These are phyloP conservation scores for Zele albiditarsus DNA, from an alignment of 2,888 invertebrate genomes.

Conservation along the genomic window DNA sequence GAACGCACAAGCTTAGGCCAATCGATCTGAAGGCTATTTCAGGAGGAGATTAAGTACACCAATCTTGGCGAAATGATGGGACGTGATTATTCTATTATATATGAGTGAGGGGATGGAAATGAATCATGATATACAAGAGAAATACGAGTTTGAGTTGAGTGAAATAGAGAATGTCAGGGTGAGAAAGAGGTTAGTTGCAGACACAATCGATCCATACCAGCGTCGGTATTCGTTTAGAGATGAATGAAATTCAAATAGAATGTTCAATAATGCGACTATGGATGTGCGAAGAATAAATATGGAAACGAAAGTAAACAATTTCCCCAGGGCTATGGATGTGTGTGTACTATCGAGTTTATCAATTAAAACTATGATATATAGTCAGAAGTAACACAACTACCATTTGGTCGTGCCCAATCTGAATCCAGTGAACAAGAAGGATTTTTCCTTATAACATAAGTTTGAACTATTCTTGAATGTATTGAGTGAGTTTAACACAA, in stretches of 20 bases:
- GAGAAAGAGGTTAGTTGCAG: slow-evolving; percentile 11
- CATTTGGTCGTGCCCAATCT: too few species aligned
- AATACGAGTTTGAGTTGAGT: neutral
- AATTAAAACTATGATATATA: too few species aligned
- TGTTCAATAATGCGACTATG: neutral
- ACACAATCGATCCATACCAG: slow-evolving; percentile 14
- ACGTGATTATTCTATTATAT: slow-evolving; percentile 43
- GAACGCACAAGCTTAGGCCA: slow-evolving; percentile 25
- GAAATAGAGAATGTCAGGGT: neutral
- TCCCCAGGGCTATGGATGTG: neutral
- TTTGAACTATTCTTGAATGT: too few species aligned
- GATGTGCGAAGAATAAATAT: neutral
- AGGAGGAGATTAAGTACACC: slow-evolving; percentile 39
- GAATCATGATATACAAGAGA: slow-evolving; percentile 25
- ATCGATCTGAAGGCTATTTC: slow-evolving; percentile 36
- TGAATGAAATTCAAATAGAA: slow-evolving; percentile 22
- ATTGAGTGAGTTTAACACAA: too few species aligned
- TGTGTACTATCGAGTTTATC: neutral
- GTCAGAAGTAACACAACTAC: too few species aligned
- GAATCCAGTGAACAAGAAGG: too few species aligned
- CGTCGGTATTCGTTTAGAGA: slow-evolving; percentile 8
- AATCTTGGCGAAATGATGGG: slow-evolving; percentile 40
- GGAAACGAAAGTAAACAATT: slow-evolving; percentile 9
- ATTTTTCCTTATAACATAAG: too few species aligned
- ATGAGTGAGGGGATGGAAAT: neutral